Evolutionary conservation across 2,797 vertebrate species (phyloP).

Genomic region (Oryzias sinensis): DNA sequence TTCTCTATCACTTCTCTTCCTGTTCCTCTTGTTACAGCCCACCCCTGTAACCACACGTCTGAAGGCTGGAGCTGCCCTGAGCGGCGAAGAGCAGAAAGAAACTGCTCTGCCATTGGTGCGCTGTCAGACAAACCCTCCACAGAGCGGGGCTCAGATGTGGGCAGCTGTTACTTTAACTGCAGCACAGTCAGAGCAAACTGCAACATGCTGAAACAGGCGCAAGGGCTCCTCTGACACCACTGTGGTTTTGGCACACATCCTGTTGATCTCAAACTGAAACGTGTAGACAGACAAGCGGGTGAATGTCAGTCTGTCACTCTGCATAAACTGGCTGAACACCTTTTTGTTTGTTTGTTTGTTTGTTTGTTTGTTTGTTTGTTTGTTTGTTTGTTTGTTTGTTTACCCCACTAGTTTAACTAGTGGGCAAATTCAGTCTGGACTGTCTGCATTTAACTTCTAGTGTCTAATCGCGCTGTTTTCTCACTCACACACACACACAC

Average conservation of each 20-base stretch:
- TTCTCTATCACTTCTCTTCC: conserved; percentile 74
- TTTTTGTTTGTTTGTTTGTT: background rate
- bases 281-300: conserved; percentile 52
- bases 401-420: background rate
- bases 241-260: conserved; percentile 82
- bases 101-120: background rate
- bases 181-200: conserved; percentile 39
- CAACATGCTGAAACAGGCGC: conserved; percentile 77
- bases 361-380: too few relatives aligned
- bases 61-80: conserved; percentile 28
- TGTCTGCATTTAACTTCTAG: background rate
- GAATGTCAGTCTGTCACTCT: conserved; percentile 24
- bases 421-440: background rate
- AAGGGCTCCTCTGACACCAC: conserved; percentile 59
- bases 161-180: conserved; percentile 27
- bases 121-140: too few relatives aligned
- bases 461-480: background rate
- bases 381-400: background rate
- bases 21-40: conserved; percentile 78
- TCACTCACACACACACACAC: conserved; percentile 1
- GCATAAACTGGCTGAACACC: background rate
- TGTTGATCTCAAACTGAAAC: conserved; percentile 79
- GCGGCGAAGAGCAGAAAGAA: conserved; percentile 17
- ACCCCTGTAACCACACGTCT: conserved; percentile 60
- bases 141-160: background rate